Evolutionary conservation across 2,113 vertebrate genomes (phyloP).

Genomic region (Colaptes auratus): DNA sequence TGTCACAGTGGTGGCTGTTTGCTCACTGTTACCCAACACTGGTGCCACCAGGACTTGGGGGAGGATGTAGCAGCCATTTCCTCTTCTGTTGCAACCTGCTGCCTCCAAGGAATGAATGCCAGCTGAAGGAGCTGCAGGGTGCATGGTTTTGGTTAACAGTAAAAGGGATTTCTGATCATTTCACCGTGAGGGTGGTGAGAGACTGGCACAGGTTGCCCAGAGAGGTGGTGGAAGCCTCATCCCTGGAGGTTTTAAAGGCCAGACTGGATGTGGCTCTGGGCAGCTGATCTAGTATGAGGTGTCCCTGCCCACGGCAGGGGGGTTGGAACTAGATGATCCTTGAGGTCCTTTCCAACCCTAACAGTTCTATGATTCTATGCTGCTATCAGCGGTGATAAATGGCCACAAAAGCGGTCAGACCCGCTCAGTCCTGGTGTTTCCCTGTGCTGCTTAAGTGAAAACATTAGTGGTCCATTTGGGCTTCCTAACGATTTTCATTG

Average conservation of each 20-base stretch:
- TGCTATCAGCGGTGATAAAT: background rate
- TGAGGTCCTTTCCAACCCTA: too few relatives aligned
- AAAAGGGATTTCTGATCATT: background rate
- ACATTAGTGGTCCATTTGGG: background rate
- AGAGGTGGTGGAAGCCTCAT: too few relatives aligned
- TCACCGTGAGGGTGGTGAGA: too few relatives aligned
- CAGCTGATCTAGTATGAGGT: too few relatives aligned
- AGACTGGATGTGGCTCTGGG: too few relatives aligned
- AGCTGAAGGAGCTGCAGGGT: background rate
- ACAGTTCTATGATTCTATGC: too few relatives aligned
- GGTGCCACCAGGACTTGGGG: background rate
- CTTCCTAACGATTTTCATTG: background rate
- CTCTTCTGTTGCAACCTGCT: background rate
- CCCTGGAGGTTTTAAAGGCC: too few relatives aligned
- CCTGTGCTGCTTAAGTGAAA: background rate
- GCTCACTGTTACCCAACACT: background rate
- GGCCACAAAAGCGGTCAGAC: fast-evolving
- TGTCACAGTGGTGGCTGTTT: background rate
- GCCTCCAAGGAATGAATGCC: background rate
- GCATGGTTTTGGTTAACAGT: background rate
- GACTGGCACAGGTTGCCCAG: too few relatives aligned
- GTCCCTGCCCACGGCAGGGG: too few relatives aligned
- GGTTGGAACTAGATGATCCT: too few relatives aligned
- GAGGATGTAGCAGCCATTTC: background rate
- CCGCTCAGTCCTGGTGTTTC: background rate